Evolutionary conservation across 2,888 invertebrate species (phyloP).

Genomic region (Drosophila diplacantha): DNA sequence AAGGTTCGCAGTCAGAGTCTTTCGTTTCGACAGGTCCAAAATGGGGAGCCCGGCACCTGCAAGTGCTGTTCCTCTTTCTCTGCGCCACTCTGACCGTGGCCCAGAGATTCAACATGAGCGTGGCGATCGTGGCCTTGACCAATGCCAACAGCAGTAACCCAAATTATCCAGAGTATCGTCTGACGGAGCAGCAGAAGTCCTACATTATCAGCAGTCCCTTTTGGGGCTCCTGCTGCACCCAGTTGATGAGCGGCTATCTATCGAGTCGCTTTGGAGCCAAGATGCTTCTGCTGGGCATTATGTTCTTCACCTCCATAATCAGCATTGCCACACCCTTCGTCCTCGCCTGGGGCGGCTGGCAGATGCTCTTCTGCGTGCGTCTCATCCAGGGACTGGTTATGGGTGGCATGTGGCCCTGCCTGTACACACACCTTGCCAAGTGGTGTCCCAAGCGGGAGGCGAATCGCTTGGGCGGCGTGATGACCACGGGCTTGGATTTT

Average conservation of each 20-base stretch:
- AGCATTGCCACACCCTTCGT: conserved; percentile 83
- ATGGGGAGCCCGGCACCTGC: conserved; percentile 81
- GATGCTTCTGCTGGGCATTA: conserved; percentile 79
- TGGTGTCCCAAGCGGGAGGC: conserved; percentile 84
- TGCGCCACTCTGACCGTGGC: conserved; percentile 81
- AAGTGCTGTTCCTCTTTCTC: conserved; percentile 76
- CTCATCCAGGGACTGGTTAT: conserved; percentile 82
- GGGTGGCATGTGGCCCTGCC: conserved; percentile 82
- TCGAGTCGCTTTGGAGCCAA: conserved; percentile 85
- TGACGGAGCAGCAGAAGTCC: conserved; percentile 79
- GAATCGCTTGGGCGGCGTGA: conserved; percentile 82
- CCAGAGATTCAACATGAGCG: conserved; percentile 83
- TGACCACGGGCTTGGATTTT: conserved; percentile 84
- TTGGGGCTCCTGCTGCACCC: conserved; percentile 81
- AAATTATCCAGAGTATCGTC: conserved; percentile 78
- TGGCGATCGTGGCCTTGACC: conserved; percentile 85
- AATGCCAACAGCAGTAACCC: conserved; percentile 77
- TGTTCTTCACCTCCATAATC: conserved; percentile 80
- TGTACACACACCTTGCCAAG: conserved; percentile 82
- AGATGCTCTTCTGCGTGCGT: conserved; percentile 80
- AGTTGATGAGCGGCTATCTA: conserved; percentile 82
- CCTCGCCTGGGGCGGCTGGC: conserved; percentile 81
- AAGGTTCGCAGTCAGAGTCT: conserved; percentile 16
- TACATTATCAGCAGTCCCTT: conserved; percentile 81
- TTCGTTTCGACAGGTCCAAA: conserved; percentile 45